Percentiles rank a stretch among this genome's conserved stretches.
Conservation (phyloP, 2,797 vertebrate genomes). For the Chromobotia macracanthus region DNA sequence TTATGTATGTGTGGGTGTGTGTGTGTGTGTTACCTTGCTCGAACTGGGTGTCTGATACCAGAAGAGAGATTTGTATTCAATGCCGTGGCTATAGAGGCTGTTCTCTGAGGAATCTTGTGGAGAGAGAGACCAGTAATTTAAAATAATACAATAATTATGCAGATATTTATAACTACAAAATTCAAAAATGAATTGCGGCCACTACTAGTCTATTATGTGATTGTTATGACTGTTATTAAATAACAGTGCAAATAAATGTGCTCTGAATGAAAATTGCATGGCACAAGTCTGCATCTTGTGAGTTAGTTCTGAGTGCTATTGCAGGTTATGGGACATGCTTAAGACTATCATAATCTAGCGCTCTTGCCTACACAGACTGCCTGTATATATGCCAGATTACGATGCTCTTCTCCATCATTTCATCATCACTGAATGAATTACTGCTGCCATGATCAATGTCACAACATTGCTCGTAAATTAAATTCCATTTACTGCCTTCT, state of each 20-base stretch:
- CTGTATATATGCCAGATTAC: not conserved
- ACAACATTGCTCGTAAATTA: not conserved
- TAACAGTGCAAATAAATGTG: not conserved
- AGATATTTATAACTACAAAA: not conserved
- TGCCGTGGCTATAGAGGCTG: slow-evolving; percentile 89
- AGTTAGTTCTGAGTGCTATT: not conserved
- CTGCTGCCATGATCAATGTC: not conserved
- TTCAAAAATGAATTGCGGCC: not conserved
- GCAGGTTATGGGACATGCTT: not conserved
- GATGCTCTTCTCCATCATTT: not conserved
- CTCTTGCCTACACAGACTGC: not conserved
- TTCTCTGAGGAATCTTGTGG: slow-evolving; percentile 87
- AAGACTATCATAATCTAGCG: not conserved
- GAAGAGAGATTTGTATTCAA: slow-evolving; percentile 88
- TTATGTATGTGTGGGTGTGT: not conserved
- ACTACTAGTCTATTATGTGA: no score
- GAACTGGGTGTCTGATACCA: slow-evolving; percentile 84
- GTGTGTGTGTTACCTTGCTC: slow-evolving; percentile 81
- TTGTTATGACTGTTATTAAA: no score
- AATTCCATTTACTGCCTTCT: not conserved
- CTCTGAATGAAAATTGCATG: no score
- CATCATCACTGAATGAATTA: slow-evolving; percentile 1
- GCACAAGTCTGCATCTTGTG: no score
- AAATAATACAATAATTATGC: not conserved
- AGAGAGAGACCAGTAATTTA: slow-evolving; percentile 1